Base-by-base conservation (phyloP, 2,888 invertebrate genomes). In the Leptothorax acervorum region DNA sequence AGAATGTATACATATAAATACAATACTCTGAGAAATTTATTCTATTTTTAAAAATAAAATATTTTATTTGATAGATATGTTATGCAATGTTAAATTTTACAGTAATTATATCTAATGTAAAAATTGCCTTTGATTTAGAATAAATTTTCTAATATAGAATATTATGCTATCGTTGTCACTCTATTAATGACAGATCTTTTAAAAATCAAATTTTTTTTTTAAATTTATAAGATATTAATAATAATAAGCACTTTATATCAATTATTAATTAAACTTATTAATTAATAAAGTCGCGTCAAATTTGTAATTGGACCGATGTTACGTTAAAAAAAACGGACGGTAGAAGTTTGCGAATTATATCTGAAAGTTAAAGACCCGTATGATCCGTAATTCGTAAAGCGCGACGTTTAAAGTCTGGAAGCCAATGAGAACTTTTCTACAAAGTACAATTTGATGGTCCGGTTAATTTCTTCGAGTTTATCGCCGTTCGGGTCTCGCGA, bases 381-480 rank as follows among this genome's bases (percentile, higher is more conserved):
- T 82, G 85, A 81, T 84, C 74, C 86, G 90, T 88, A 90, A 90
- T 88, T 90, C 83, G 87, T 71, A 71, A 81, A 57, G 65, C 71
- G 45, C 39, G 86, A 88, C 84, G 85, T 88, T 90, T 90, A 90
- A 89, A 86, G 89, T 87, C 90, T 55, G 79, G 82, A 86, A 84
- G 83, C 90, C 91, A 90, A 90, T 90, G 87, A 85, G 85, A 85
- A 88, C 65, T 86, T 85, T 78, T 83, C 86, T 85, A 84, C 87
- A 87, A 90, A 91, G 90, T 90, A 88, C 88, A 88, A 89, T 91
- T 90, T 90, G 88, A 91, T 91, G 86, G 85, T 70, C 81, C 84
- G 84, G 85, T 91, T 90, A 90, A 90, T 90, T 90, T 90, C 90
- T 86, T 85, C 84, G 73, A 85, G 86, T 90, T 90, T 91, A 90